Percentiles rank a stretch among this genome's conserved stretches.
phyloP scores from a whole-genome alignment of 2,888 invertebrate genomes.

The Brachynemurus nebulosus region DNA sequence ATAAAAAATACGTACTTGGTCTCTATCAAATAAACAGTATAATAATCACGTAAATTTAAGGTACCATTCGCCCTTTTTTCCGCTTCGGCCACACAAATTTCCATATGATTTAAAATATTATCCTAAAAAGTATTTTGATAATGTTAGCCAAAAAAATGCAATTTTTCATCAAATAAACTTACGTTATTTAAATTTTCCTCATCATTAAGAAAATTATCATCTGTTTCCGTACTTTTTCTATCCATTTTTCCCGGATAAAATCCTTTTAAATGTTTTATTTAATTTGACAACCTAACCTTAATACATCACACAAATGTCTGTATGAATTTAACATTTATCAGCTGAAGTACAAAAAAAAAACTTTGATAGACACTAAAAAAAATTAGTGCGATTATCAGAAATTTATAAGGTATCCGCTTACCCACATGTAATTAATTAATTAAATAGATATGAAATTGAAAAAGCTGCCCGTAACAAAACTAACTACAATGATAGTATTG shows the following conservation, averaged over 20 bases:
- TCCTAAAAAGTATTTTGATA: constrained; percentile 36
- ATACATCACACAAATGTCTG: too few relatives aligned
- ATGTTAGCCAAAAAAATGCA: too few relatives aligned
- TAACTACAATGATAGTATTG: too few relatives aligned
- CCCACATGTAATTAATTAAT: too few relatives aligned
- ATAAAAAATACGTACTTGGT: constrained; percentile 44
- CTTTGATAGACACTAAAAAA: too few relatives aligned
- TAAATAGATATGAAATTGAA: too few relatives aligned
- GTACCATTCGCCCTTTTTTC: constrained; percentile 64
- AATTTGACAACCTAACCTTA: not conserved
- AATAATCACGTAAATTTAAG: constrained; percentile 59
- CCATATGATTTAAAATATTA: constrained; percentile 52
- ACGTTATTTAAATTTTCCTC: not conserved
- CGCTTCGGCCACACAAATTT: constrained; percentile 61
- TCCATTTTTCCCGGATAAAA: constrained; percentile 14
- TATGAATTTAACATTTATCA: too few relatives aligned
- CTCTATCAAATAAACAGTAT: constrained; percentile 65
- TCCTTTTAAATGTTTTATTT: too few relatives aligned
- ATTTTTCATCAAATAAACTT: not conserved
- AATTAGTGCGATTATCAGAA: too few relatives aligned
- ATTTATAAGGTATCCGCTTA: too few relatives aligned
- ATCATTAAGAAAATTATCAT: not conserved
- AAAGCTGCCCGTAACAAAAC: too few relatives aligned
- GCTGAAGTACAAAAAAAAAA: too few relatives aligned
- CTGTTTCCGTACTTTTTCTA: not conserved